Conservation (phyloP, 2,113 vertebrate species). For the Scophthalmus maximus region DNA sequence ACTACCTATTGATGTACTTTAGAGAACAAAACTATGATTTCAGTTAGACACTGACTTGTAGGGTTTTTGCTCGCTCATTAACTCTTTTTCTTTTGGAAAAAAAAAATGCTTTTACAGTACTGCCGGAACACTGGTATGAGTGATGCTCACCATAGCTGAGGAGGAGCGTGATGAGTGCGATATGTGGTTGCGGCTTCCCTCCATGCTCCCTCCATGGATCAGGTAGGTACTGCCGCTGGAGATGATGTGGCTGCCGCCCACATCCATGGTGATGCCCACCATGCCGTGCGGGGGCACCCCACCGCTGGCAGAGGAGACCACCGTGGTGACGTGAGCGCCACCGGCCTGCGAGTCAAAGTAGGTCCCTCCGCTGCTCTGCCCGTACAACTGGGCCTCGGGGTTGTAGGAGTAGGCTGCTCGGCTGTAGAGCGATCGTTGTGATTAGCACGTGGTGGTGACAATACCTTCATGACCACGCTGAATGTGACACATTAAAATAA, state of each 20-base stretch:
- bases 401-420: constrained; percentile 94
- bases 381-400: constrained; percentile 92
- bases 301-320: constrained; percentile 89
- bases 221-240: constrained; percentile 94
- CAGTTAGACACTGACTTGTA: not conserved
- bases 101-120: not conserved
- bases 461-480: not conserved
- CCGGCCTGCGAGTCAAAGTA: constrained; percentile 93
- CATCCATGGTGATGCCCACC: constrained; percentile 97
- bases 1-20: not conserved
- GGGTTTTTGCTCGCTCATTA: not conserved
- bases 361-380: constrained; percentile 86
- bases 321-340: constrained; percentile 91
- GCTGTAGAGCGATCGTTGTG: constrained; percentile 74
- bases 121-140: not conserved
- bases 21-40: not conserved
- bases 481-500: not conserved
- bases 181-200: constrained; percentile 89
- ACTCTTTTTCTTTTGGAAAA: not conserved
- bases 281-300: constrained; percentile 91
- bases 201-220: constrained; percentile 93
- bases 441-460: constrained; percentile 4
- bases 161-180: constrained; percentile 95
- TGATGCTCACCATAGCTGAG: constrained; percentile 92
- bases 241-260: constrained; percentile 92